Conservation (phyloP, 2,888 invertebrate genomes). For the Ramazzottius varieornatus region DNA sequence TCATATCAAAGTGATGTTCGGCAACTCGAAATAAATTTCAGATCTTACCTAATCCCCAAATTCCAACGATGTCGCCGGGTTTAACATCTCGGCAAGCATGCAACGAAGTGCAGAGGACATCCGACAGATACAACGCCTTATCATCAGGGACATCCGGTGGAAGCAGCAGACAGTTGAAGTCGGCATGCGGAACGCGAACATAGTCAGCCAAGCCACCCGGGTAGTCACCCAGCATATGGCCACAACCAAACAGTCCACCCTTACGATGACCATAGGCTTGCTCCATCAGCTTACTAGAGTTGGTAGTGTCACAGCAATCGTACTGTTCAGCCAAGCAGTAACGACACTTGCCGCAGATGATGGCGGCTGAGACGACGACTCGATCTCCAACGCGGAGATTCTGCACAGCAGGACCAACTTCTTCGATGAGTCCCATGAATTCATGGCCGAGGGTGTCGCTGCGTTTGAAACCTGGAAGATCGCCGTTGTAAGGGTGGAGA, state of each 20-base stretch:
- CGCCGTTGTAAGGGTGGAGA: conserved; percentile 9
- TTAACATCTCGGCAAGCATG: not conserved
- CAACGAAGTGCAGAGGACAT: conserved; percentile 5
- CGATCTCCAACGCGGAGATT: not conserved
- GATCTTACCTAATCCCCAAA: conserved; percentile 8
- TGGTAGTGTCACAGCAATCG: not conserved
- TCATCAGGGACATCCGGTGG: conserved; percentile 5
- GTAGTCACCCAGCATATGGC: conserved; percentile 2
- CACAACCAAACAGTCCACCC: not conserved
- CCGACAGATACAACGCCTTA: conserved; percentile 6
- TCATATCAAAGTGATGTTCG: too few relatives aligned
- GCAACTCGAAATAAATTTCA: too few relatives aligned
- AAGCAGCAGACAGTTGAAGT: conserved; percentile 6
- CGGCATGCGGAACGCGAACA: conserved; percentile 6
- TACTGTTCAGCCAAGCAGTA: not conserved
- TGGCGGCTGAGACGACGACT: not conserved
- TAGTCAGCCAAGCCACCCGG: conserved; percentile 5
- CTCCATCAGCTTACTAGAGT: not conserved
- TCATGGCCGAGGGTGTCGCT: conserved; percentile 7
- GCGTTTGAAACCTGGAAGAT: conserved; percentile 9
- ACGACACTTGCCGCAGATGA: not conserved
- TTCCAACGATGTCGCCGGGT: conserved; percentile 3
- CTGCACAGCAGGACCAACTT: conserved; percentile 7
- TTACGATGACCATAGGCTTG: not conserved
- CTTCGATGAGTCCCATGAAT: conserved; percentile 6